These are phyloP conservation scores for Caenorhabditis tropicalis DNA, from an alignment of 1,140 invertebrate species.

Conservation along the genomic window DNA sequence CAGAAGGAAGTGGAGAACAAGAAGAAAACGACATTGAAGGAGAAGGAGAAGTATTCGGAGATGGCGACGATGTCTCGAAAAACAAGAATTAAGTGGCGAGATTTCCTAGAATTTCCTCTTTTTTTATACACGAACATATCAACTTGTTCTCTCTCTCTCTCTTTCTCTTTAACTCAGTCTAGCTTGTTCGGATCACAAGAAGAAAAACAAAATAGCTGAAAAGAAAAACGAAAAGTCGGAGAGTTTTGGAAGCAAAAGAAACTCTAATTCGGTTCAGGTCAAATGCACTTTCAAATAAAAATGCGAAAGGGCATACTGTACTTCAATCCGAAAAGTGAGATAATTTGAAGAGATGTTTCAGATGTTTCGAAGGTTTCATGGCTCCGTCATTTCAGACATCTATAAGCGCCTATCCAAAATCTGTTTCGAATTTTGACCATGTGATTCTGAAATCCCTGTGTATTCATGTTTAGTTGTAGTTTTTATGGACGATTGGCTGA, in stretches of 20 bases:
- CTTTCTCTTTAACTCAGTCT: too few species aligned
- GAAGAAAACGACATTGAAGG: background rate
- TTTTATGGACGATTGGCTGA: background rate
- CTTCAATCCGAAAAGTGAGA: background rate
- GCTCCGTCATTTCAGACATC: too few species aligned
- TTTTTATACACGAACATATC: constrained; percentile 39
- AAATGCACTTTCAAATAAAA: background rate
- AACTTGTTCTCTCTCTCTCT: background rate
- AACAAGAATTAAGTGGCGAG: constrained; percentile 43
- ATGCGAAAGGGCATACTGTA: background rate
- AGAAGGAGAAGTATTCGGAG: background rate
- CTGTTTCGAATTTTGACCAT: background rate
- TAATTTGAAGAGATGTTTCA: background rate
- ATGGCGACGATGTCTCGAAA: constrained; percentile 17
- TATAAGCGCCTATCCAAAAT: too few species aligned
- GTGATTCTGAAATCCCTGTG: background rate
- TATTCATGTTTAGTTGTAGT: background rate
- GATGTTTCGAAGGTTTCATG: background rate
- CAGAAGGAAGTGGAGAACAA: constrained; percentile 15
- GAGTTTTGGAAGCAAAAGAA: background rate
- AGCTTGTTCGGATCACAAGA: background rate
- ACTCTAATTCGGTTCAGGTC: background rate
- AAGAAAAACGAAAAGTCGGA: background rate
- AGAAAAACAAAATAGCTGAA: constrained; percentile 9
- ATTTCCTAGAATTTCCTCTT: constrained; percentile 38